A percentile compares a stretch with the other conserved stretches of the same genome.
Conservation (phyloP, 2,888 invertebrate genomes). For the Drosophila pegasa region DNA sequence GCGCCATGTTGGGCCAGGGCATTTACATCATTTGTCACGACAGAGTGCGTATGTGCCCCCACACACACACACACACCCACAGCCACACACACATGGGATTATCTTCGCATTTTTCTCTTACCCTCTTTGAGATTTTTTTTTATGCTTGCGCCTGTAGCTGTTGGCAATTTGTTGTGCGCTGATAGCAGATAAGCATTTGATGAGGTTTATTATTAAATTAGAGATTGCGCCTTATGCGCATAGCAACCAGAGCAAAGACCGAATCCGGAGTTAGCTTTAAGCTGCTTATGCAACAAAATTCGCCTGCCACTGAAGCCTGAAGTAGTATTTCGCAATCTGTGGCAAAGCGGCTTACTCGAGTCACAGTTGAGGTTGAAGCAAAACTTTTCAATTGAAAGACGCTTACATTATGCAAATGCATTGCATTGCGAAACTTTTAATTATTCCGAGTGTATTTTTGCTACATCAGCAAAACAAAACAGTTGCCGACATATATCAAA, state of each 20-base stretch:
- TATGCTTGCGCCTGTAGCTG: constrained; percentile 49
- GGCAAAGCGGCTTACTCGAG: constrained; percentile 51
- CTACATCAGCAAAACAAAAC: too few relatives aligned
- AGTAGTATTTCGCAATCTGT: constrained; percentile 48
- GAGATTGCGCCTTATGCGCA: constrained; percentile 39
- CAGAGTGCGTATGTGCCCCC: constrained; percentile 26
- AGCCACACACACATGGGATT: constrained; percentile 53
- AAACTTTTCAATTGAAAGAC: constrained; percentile 19
- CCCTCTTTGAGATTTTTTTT: constrained; percentile 22
- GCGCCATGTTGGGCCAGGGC: constrained; percentile 26
- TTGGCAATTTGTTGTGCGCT: constrained; percentile 73
- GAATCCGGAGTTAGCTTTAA: constrained; percentile 40
- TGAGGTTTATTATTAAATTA: constrained; percentile 75
- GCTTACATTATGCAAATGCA: constrained; percentile 4
- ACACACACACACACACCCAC: constrained; percentile 20
- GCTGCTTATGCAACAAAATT: constrained; percentile 61
- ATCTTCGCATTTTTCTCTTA: constrained; percentile 49
- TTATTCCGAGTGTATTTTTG: constrained; percentile 13
- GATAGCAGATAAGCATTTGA: constrained; percentile 79
- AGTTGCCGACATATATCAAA: not conserved
- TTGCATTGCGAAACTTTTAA: constrained; percentile 8
- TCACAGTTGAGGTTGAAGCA: constrained; percentile 7
- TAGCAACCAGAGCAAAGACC: constrained; percentile 23
- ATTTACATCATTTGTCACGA: constrained; percentile 71
- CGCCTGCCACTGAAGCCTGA: not conserved